Percentiles rank a stretch among this genome's conserved stretches.
Conservation (phyloP, 1,140 invertebrate genomes). For the Gonioctena quinquepunctata region DNA sequence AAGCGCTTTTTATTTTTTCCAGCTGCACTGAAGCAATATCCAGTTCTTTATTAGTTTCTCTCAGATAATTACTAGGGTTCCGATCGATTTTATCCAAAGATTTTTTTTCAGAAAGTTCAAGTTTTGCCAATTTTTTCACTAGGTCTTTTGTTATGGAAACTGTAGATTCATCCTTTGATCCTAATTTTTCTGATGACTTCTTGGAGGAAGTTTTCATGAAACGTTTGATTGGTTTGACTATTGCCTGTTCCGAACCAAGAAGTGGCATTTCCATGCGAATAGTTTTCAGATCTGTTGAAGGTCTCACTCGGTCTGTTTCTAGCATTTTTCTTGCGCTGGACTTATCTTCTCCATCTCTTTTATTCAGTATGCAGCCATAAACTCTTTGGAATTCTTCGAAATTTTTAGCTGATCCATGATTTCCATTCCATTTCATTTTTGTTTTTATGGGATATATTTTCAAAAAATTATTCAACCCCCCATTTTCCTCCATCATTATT, state of each 20-base stretch:
- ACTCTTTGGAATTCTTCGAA: slow-evolving; percentile 11
- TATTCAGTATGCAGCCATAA: neutral
- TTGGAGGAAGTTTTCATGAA: neutral
- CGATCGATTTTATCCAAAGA: neutral
- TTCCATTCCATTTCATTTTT: neutral
- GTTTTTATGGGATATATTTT: slow-evolving; percentile 7
- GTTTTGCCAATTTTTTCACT: neutral
- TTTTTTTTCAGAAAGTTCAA: neutral
- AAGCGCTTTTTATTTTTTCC: slow-evolving; percentile 15
- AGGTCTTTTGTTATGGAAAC: neutral
- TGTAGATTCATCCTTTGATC: neutral
- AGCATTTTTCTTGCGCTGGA: neutral
- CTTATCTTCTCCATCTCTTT: neutral
- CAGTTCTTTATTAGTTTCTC: slow-evolving; percentile 30
- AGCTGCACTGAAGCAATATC: slow-evolving; percentile 25
- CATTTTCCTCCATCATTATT: neutral
- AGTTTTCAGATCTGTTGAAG: slow-evolving; percentile 1
- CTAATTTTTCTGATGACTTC: neutral
- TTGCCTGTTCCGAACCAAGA: slow-evolving; percentile 3
- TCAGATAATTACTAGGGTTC: slow-evolving; percentile 4
- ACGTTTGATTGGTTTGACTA: neutral
- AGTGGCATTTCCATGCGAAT: slow-evolving; percentile 7
- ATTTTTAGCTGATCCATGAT: neutral
- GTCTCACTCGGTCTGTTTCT: neutral
- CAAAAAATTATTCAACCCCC: neutral